Conservation (phyloP, 2,797 vertebrate genomes). For the Malacoraja senta region DNA sequence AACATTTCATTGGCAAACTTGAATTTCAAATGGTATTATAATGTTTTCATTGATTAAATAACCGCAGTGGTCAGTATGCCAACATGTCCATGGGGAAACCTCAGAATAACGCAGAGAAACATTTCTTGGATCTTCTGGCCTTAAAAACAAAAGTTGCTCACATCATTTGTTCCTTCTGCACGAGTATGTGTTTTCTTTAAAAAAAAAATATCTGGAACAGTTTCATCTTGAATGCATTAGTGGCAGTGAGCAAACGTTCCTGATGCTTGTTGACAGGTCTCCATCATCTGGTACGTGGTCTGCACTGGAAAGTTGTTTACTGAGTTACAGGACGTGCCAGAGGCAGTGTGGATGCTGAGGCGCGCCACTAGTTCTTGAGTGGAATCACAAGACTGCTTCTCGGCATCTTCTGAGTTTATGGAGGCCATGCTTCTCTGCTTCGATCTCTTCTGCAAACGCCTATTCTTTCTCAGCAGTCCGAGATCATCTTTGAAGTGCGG, state of each 20-base stretch:
- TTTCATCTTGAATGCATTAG: slow-evolving; percentile 44
- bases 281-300: slow-evolving; percentile 53
- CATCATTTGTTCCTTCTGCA: background rate
- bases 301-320: slow-evolving; percentile 49
- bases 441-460: slow-evolving; percentile 53
- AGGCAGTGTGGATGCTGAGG: slow-evolving; percentile 55
- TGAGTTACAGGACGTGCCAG: slow-evolving; percentile 56
- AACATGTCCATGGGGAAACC: background rate
- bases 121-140: background rate
- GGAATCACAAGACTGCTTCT: slow-evolving; percentile 86
- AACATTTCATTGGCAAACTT: background rate
- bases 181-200: slow-evolving; percentile 30
- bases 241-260: slow-evolving; percentile 63
- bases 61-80: background rate
- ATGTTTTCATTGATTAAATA: background rate
- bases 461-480: slow-evolving; percentile 59
- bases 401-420: slow-evolving; percentile 70
- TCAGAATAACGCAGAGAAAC: background rate
- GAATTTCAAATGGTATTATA: background rate
- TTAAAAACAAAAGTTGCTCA: background rate
- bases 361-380: slow-evolving; percentile 77
- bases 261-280: slow-evolving; percentile 60
- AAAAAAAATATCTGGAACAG: slow-evolving; percentile 37
- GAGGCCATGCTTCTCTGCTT: slow-evolving; percentile 59
- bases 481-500: slow-evolving; percentile 79